A percentile compares a stretch with the other conserved stretches of the same genome.
These are phyloP conservation scores for Yponomeuta malinellus DNA, from an alignment of 2,888 invertebrate species.

Conservation along the genomic window DNA sequence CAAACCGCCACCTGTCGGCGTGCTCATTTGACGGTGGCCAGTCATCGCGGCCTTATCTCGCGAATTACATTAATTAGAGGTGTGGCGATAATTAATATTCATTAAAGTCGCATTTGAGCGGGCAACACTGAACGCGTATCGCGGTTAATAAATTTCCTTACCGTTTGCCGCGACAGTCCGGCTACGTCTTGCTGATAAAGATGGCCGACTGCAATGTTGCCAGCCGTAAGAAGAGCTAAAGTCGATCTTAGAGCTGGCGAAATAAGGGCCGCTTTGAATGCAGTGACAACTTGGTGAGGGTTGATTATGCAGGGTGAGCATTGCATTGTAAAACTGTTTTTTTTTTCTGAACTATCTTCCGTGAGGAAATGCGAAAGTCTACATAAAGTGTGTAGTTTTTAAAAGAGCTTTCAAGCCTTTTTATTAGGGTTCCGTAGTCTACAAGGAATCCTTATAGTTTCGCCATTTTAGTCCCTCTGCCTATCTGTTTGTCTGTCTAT, in stretches of 20 bases:
- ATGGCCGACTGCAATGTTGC: conserved; percentile 37
- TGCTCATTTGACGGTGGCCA: conserved; percentile 40
- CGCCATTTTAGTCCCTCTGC: too few relatives aligned
- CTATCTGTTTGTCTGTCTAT: too few relatives aligned
- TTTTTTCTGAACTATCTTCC: background rate
- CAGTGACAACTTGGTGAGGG: background rate
- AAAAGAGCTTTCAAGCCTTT: too few relatives aligned
- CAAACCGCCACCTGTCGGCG: background rate
- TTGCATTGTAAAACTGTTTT: background rate
- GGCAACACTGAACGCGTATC: conserved; percentile 72
- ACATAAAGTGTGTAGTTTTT: too few relatives aligned
- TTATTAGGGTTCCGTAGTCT: background rate
- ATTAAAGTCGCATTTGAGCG: conserved; percentile 72
- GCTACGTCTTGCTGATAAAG: conserved; percentile 50
- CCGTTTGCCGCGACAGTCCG: conserved; percentile 16
- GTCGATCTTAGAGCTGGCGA: conserved; percentile 23
- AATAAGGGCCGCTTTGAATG: background rate
- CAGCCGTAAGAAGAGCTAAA: background rate
- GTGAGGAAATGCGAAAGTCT: background rate
- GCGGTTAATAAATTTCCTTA: conserved; percentile 69
- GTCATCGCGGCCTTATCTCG: conserved; percentile 52
- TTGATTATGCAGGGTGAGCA: conserved; percentile 1
- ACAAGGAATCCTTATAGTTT: too few relatives aligned
- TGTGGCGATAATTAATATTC: conserved; percentile 75
- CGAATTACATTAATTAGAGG: conserved; percentile 73